Evolutionary conservation across 2,113 vertebrate species (phyloP), one percentile per base, ranked within the genome.

Genomic region (Brachyhypopomus occidentalis): DNA sequence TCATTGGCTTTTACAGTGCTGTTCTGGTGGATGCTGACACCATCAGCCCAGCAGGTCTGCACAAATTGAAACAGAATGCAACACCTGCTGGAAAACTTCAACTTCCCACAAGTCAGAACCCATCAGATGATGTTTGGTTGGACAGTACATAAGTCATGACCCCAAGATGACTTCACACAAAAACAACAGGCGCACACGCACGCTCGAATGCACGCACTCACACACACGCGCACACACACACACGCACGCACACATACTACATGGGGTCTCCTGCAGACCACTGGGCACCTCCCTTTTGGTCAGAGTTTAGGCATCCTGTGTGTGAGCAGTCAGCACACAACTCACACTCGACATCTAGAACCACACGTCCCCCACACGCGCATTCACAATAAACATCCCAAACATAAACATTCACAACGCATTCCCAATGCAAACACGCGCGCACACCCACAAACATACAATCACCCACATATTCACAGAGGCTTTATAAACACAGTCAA

Each of bases 401-500:
- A 38, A 41, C 81, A 60, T 79, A 72, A 79, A 9, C 41, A 41
- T 41, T 4, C 41, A 41, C 22, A 78, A 82, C 88, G 87, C 79
- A 79, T 25, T 3, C 12, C 41, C 59, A 81, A 87, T 86, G 58
- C 87, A 74, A 83, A 78, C 84, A 64, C 30, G 30, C 30, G 30
- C 30, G 3, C 83, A 48, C 84, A 88, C 73, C 25, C 66, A 7
- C 59, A 64, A 7, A 20, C 55, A 48, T 25, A 12, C 36, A 11
- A 52, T 52, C 8, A 16, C 36, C 45, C 19, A 56, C 58, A 80
- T 66, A 72, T 84, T 84, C 88, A 88, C 87, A 89, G 88, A 89
- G 86, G 88, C 86, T 86, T 90, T 93, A 93, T 86, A 92, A 92
- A 92, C 90, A 93, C 88, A 86, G 89, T 89, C 82, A 79, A 81